Conservation (phyloP, 2,888 invertebrate species). For the Tipula lateralis region DNA sequence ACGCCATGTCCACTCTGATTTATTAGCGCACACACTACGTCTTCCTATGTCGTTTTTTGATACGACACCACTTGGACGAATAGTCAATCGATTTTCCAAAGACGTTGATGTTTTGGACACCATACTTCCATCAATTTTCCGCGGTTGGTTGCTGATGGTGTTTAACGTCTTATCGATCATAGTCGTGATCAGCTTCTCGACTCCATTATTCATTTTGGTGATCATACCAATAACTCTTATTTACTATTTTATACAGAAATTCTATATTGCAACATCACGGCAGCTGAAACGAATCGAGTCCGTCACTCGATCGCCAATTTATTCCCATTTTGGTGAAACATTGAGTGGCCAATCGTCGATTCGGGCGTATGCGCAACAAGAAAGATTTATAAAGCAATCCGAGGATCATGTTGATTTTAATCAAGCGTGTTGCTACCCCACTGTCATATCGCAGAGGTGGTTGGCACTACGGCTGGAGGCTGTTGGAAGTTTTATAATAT, state of each 20-base stretch:
- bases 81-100: slow-evolving; percentile 58
- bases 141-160: background rate
- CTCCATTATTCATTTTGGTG: slow-evolving; percentile 43
- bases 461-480: slow-evolving; percentile 49
- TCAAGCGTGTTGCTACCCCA: slow-evolving; percentile 53
- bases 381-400: slow-evolving; percentile 53
- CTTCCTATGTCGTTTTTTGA: slow-evolving; percentile 61
- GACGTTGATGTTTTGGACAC: slow-evolving; percentile 57
- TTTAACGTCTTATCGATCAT: slow-evolving; percentile 36
- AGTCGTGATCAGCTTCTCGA: slow-evolving; percentile 37
- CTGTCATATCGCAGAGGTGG: slow-evolving; percentile 52
- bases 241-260: slow-evolving; percentile 47
- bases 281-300: slow-evolving; percentile 54
- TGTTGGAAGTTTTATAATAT: slow-evolving; percentile 54
- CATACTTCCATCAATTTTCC: slow-evolving; percentile 45
- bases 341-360: slow-evolving; percentile 47
- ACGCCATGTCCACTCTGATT: slow-evolving; percentile 51
- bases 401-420: slow-evolving; percentile 53
- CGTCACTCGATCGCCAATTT: slow-evolving; percentile 54
- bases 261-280: slow-evolving; percentile 53
- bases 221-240: slow-evolving; percentile 42
- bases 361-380: slow-evolving; percentile 50
- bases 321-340: slow-evolving; percentile 54
- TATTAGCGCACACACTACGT: slow-evolving; percentile 52
- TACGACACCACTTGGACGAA: slow-evolving; percentile 56